Evolutionary conservation across 2,888 invertebrate species (phyloP).

Genomic region (Drosophila differens): DNA sequence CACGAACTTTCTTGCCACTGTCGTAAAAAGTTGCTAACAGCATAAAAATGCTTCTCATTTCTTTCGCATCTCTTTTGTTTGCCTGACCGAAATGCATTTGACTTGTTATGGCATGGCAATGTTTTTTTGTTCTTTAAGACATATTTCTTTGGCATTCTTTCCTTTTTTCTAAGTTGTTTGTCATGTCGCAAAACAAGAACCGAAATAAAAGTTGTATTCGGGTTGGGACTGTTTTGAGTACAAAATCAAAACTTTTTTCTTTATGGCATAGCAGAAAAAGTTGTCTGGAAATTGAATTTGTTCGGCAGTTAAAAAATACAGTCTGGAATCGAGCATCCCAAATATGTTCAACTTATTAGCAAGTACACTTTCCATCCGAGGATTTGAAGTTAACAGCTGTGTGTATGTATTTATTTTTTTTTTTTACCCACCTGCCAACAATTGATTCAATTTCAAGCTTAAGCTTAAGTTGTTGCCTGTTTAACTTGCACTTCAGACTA

Average conservation of each 20-base stretch:
- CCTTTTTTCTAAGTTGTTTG: conserved; percentile 8
- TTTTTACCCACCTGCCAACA: conserved; percentile 47
- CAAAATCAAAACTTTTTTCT: conserved; percentile 50
- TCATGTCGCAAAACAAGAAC: conserved; percentile 43
- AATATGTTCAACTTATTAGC: conserved; percentile 62
- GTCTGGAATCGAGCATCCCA: conserved; percentile 26
- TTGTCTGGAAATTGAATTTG: conserved; percentile 72
- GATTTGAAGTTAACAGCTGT: not conserved
- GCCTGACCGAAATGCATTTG: conserved; percentile 46
- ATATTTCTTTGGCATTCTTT: conserved; percentile 31
- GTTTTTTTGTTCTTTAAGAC: conserved; percentile 1
- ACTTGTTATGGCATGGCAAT: conserved; percentile 24
- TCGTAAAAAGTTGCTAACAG: conserved; percentile 39
- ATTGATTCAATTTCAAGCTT: conserved; percentile 44
- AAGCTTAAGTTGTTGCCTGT: conserved; percentile 33
- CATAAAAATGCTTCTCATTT: conserved; percentile 17
- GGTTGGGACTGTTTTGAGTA: conserved; percentile 45
- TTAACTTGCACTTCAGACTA: conserved; percentile 46
- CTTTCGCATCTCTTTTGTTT: conserved; percentile 37
- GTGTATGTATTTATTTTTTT: not conserved
- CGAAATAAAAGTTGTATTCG: conserved; percentile 51
- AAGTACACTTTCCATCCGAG: conserved; percentile 39
- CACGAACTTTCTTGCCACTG: conserved; percentile 23
- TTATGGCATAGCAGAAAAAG: conserved; percentile 55
- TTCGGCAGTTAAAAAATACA: conserved; percentile 45